Base-by-base conservation (phyloP, 2,888 invertebrate species). In the Agrotis puta region DNA sequence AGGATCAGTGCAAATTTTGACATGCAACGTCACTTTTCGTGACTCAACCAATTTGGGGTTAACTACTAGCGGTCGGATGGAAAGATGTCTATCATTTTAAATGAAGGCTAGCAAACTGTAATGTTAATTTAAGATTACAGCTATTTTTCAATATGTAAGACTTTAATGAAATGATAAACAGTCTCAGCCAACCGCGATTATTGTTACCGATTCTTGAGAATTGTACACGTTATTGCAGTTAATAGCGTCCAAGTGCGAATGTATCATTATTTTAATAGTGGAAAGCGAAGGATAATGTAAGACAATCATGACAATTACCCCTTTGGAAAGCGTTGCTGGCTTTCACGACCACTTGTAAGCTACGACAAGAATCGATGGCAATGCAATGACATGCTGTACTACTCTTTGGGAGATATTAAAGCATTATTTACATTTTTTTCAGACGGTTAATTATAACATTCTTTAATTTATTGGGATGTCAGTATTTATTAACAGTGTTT, bases 1-100 rank as follows among this genome's bases (percentile, higher is more conserved):
- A 61, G 67, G 77, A 64, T 64, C 66, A 77, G 64, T 74, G 85
- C 80, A 79, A 80, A 81, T 77, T 77, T 77, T 62, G 64, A 63
- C 74, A 65, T 80, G 80, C 80, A 70, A n/a, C 0, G 48, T 59
- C 54, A 67, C 56, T 14, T 20, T 6, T n/a, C n/a, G 53, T 57
- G 69, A 48, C 33, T 45, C 43, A 54, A 57, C 70, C 67, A 64
- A 75, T 66, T 58, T 3, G 11, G 59, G 47, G 11, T 64, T 27
- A 39, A 13, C 27, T 69, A 58, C 53, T 16, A 11, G 50, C 64
- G 50, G 20, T 57, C 33, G 20, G 50, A 11, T 18, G n/a, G 45
- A 72, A 73, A 73, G 24, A 24, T 58, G 65, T 24, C 65, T 58
- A 47, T 20, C 33, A 51, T 24, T 65, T 39, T 45, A 7, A 45